Percentiles rank a stretch among this genome's conserved stretches.
Evolutionary conservation across 1,140 invertebrate species (phyloP).

Genomic region (Eriosoma lanigerum): DNA sequence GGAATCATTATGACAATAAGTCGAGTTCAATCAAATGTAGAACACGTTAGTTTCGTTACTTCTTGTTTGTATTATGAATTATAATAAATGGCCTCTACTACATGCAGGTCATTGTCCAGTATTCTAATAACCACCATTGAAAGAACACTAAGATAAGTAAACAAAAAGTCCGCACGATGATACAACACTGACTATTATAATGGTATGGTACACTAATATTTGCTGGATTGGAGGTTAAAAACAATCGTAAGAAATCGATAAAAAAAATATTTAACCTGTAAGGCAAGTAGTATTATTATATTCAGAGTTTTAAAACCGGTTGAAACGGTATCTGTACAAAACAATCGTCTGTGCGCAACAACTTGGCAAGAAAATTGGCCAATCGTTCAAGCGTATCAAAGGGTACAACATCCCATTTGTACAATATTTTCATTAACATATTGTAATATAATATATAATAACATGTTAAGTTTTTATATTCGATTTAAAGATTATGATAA

Average conservation of each 20-base stretch:
- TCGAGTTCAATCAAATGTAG: background rate
- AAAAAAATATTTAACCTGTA: background rate
- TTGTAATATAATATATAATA: background rate
- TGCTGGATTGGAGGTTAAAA: background rate
- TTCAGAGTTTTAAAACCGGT: constrained; percentile 36
- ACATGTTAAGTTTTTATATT: background rate
- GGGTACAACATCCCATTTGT: constrained; percentile 6
- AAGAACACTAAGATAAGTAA: background rate
- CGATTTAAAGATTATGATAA: background rate
- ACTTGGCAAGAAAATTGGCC: constrained; percentile 35
- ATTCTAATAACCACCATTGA: too few relatives aligned
- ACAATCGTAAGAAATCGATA: background rate
- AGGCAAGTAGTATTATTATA: background rate
- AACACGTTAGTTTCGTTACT: background rate
- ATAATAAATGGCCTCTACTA: background rate
- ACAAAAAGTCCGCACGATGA: background rate
- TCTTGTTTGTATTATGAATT: background rate
- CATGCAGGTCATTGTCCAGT: background rate
- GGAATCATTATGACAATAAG: background rate
- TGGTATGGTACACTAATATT: background rate
- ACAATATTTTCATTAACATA: background rate
- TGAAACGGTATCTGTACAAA: constrained; percentile 34
- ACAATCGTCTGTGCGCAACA: constrained; percentile 32
- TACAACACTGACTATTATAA: too few relatives aligned
- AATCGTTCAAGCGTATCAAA: constrained; percentile 38